A percentile compares a stretch with the other conserved stretches of the same genome.
These are phyloP conservation scores for Crypturellus undulatus DNA, from an alignment of 2,113 vertebrate genomes.

Conservation along the genomic window DNA sequence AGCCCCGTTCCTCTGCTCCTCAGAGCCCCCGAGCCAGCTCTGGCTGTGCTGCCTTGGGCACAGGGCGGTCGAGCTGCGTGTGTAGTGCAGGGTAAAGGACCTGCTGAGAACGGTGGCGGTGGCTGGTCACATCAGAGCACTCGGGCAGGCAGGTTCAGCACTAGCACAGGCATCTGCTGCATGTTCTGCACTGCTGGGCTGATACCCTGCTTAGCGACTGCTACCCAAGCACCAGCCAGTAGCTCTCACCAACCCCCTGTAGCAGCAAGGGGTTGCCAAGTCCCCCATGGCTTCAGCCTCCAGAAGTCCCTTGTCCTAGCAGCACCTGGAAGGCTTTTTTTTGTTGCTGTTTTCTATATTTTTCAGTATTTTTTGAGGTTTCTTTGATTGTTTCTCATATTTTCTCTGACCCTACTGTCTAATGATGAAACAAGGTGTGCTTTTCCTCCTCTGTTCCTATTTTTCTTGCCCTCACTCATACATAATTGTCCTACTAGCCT, in stretches of 20 bases:
- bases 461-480: constrained; percentile 20
- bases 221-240: not conserved
- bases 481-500: not conserved
- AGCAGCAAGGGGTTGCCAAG: not conserved
- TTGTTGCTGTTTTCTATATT: no score
- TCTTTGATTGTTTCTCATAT: not conserved
- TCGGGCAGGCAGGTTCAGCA: not conserved
- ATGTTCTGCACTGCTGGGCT: accelerated
- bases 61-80: accelerated
- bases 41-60: not conserved
- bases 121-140: not conserved
- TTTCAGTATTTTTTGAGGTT: not conserved
- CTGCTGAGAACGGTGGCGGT: not conserved
- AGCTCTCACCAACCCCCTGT: not conserved
- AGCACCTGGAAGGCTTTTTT: not conserved
- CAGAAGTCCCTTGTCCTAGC: not conserved
- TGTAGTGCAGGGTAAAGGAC: accelerated
- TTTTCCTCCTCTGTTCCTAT: not conserved
- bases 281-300: not conserved
- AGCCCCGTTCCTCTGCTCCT: not conserved
- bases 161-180: not conserved
- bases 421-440: not conserved
- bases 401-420: not conserved
- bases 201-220: not conserved
- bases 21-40: not conserved